Percentiles rank a stretch among this genome's conserved stretches.
phyloP scores from a whole-genome alignment of 2,888 invertebrate genomes.

The Netelia inedita region DNA sequence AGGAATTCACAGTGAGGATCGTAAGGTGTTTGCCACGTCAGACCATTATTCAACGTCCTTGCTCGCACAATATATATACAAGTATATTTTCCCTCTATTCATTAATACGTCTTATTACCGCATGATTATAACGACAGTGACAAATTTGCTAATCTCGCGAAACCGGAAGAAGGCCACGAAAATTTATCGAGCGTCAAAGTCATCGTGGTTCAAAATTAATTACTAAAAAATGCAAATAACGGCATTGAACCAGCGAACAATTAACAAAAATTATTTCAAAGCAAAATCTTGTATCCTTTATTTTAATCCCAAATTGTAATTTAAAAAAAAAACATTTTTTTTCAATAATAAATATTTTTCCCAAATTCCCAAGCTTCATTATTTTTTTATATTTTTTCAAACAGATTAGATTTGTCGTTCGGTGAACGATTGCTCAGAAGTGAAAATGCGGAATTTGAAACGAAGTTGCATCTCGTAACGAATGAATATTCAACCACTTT shows the following conservation, averaged over 20 bases:
- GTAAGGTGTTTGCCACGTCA: neutral
- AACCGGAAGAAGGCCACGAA: neutral
- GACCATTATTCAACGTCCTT: neutral
- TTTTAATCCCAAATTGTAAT: too few species aligned
- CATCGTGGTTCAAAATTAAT: too few species aligned
- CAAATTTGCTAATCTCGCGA: neutral
- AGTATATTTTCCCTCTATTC: neutral
- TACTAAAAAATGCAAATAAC: too few species aligned
- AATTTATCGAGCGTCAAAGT: too few species aligned
- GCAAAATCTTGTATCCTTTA: too few species aligned
- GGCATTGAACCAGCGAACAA: too few species aligned
- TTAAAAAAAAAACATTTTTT: too few species aligned
- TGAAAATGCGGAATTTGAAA: neutral
- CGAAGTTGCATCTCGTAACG: slow-evolving; percentile 1
- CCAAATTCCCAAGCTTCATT: neutral
- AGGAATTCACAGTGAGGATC: neutral
- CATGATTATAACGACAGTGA: neutral
- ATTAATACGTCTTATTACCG: neutral
- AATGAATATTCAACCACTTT: neutral
- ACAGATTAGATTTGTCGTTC: too few species aligned
- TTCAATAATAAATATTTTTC: neutral
- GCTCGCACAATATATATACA: neutral
- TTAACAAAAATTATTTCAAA: too few species aligned
- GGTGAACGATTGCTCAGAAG: too few species aligned
- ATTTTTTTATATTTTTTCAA: neutral